Evolutionary conservation across 2,113 vertebrate species (phyloP).

Genomic region (Rhipidura dahli): DNA sequence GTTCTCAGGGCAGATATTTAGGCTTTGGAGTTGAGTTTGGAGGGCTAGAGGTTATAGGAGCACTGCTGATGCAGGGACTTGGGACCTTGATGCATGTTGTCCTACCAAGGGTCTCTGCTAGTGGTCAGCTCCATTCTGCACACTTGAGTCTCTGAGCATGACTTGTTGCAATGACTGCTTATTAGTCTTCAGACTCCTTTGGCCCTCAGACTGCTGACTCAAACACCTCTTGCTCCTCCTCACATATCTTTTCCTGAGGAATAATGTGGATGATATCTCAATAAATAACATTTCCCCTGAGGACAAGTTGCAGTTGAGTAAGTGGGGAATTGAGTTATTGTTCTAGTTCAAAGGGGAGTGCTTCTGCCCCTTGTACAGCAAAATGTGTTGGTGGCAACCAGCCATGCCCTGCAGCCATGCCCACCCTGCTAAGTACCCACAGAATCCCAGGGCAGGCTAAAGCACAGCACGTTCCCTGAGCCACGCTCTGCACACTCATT

Average conservation of each 20-base stretch:
- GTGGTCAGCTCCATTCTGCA: not conserved
- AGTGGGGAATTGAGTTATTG: not conserved
- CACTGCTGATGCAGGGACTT: not conserved
- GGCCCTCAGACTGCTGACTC: not conserved
- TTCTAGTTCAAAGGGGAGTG: not conserved
- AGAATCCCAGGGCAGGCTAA: not conserved
- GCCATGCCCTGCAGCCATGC: not conserved
- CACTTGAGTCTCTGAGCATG: not conserved
- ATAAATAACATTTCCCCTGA: not conserved
- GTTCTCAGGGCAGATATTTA: not conserved
- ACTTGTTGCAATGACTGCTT: not conserved
- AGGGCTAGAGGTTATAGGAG: not conserved
- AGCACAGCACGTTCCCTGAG: rapidly evolving
- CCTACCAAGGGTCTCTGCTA: not conserved
- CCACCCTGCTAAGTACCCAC: too few species aligned
- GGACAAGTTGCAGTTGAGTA: not conserved
- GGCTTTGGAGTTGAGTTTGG: not conserved
- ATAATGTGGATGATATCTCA: not conserved
- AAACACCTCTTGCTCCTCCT: not conserved
- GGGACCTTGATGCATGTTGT: not conserved
- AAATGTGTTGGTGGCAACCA: rapidly evolving
- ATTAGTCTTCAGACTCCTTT: not conserved
- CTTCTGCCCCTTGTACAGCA: not conserved
- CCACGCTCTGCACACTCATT: not conserved
- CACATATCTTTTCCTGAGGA: not conserved